These are phyloP conservation scores for Zootoca vivipara DNA, from an alignment of 2,113 vertebrate genomes.

Conservation along the genomic window DNA sequence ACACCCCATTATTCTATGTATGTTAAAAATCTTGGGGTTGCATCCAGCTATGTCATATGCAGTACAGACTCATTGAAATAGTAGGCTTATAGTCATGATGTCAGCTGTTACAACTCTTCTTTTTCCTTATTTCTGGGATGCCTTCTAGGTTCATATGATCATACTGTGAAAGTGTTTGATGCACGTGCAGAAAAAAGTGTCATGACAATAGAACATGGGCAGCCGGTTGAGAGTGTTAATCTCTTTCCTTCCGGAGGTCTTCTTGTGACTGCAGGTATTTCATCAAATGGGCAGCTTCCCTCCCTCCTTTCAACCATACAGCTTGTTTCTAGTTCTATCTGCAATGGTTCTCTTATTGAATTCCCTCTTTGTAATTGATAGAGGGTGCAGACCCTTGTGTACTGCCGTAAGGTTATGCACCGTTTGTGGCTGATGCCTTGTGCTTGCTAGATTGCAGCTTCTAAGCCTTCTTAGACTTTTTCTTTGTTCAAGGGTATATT, in stretches of 20 bases:
- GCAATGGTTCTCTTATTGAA: not conserved
- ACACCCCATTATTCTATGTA: not conserved
- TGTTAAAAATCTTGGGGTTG: not conserved
- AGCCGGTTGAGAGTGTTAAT: constrained; percentile 95
- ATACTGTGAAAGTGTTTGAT: constrained; percentile 94
- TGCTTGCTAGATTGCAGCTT: not conserved
- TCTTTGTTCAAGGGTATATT: not conserved
- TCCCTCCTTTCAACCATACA: not conserved
- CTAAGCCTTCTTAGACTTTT: not conserved
- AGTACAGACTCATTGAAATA: too few species aligned
- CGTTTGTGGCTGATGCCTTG: not conserved
- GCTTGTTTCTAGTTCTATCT: not conserved
- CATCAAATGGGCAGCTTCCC: fast-evolving
- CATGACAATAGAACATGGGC: constrained; percentile 91
- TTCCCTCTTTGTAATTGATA: not conserved
- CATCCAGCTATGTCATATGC: too few species aligned
- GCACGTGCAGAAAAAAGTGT: constrained; percentile 84
- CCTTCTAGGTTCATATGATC: constrained; percentile 92
- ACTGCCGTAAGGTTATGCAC: not conserved
- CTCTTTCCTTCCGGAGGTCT: constrained; percentile 95
- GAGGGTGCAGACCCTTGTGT: not conserved
- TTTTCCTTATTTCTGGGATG: not conserved
- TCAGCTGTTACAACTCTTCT: too few species aligned
- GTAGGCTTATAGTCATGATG: too few species aligned
- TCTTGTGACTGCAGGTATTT: constrained; percentile 92